Evolutionary conservation across 2,888 invertebrate genomes (phyloP), one percentile per base, ranked within the genome.

Genomic region (Rhodophaea formosa): DNA sequence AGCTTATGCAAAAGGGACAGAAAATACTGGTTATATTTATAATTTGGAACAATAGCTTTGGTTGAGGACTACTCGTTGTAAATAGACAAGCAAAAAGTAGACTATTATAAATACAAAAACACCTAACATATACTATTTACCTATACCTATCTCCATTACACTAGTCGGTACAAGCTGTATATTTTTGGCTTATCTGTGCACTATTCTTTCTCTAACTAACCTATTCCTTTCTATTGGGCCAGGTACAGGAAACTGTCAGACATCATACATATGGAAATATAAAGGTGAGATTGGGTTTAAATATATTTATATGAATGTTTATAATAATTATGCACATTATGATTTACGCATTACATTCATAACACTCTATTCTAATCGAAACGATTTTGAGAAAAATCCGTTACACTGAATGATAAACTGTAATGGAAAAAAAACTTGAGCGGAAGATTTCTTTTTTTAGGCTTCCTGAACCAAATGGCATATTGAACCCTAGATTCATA

Each of bases 261-360:
- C 94, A 94, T 90, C 93, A 93, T 88, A 93, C 93, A 87, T 94
- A 92, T 87, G 94, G 94, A 91, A 94, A 93, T 86, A 94, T 94
- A 84, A 93, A 94, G 93, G 94, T 94, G 93, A 90, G 88, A 85
- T 69, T 77, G 75, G 87, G 84, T 79, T 85, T 80, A 39, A 17
- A 39, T 52, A 42, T 29, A 17, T 32, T 32, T 32, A 51, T 15
- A 30, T 15, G 32, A 29, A 32, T 14, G 1, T 2, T 44, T 8
- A 44, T 23, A 23, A 23, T 23, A 23, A 3, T 23, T 23, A 23
- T 23, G 23, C 23, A 23, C 23, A 23, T 23, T 23, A 23, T 23
- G 23, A 23, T 23, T 23, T 5, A 23, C 23, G 5, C 23, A 23
- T 23, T 23, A 2, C 23, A 23, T 23, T 23, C 23, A 5, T 23